A percentile compares a stretch with the other conserved stretches of the same genome.
phyloP scores from a whole-genome alignment of 2,888 invertebrate genomes.

The Xestia sexstrigata region DNA sequence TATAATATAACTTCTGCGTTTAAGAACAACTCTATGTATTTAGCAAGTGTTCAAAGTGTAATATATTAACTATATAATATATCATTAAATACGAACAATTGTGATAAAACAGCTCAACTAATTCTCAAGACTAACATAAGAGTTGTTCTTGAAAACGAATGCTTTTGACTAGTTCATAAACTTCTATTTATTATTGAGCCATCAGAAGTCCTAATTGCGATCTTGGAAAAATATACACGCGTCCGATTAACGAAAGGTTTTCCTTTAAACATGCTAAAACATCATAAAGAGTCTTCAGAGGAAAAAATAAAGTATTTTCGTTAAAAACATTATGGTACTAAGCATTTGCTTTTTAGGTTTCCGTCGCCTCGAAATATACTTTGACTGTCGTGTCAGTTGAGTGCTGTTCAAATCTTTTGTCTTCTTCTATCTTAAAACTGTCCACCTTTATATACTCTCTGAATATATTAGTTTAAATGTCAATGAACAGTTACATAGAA shows the following conservation, averaged over 20 bases:
- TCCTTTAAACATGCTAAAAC: constrained; percentile 33
- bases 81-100: constrained; percentile 49
- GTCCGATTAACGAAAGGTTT: constrained; percentile 44
- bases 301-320: constrained; percentile 33
- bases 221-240: constrained; percentile 58
- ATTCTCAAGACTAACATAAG: constrained; percentile 48
- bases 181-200: constrained; percentile 73
- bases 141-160: constrained; percentile 63
- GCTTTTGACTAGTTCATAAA: constrained; percentile 67
- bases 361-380: constrained; percentile 37
- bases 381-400: constrained; percentile 58
- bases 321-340: constrained; percentile 29
- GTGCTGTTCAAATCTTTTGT: constrained; percentile 48
- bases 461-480: constrained; percentile 34
- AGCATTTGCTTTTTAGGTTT: constrained; percentile 43
- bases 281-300: constrained; percentile 38
- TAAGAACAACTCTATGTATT: constrained; percentile 64
- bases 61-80: constrained; percentile 54
- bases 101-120: constrained; percentile 53
- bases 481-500: constrained; percentile 37
- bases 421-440: constrained; percentile 33
- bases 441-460: constrained; percentile 22
- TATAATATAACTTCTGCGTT: constrained; percentile 58
- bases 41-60: constrained; percentile 61
- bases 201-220: constrained; percentile 67